A percentile compares a stretch with the other conserved stretches of the same genome.
Conservation (phyloP, 1,140 invertebrate genomes). For the Pseudoatta argentina region DNA sequence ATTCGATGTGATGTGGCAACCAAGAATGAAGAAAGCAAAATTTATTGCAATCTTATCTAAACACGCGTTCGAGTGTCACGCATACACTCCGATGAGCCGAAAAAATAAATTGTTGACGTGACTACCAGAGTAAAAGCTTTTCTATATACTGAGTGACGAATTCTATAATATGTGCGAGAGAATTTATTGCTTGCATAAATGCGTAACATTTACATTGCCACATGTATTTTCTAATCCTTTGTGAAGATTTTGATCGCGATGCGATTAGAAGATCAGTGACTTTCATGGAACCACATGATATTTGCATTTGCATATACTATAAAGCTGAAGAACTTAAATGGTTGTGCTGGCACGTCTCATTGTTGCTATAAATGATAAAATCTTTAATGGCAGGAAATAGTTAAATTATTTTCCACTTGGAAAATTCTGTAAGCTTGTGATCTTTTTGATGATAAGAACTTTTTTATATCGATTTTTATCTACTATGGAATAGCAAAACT, state of each 20-base stretch:
- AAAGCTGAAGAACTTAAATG: conserved; percentile 49
- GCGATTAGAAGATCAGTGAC: background rate
- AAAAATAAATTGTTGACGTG: conserved; percentile 32
- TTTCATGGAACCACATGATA: conserved; percentile 40
- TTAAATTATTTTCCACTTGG: conserved; percentile 10
- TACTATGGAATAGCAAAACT: background rate
- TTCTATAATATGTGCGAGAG: background rate
- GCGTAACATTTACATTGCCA: background rate
- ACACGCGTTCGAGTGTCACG: conserved; percentile 25
- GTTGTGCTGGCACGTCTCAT: conserved; percentile 14
- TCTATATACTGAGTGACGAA: background rate
- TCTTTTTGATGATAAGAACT: background rate
- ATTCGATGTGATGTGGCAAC: background rate
- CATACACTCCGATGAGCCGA: conserved; percentile 10
- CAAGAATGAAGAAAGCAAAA: conserved; percentile 39
- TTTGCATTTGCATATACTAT: conserved; percentile 45
- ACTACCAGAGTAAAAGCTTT: conserved; percentile 25
- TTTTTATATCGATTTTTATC: background rate
- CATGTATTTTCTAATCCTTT: background rate
- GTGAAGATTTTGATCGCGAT: conserved; percentile 10
- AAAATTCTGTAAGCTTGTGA: background rate
- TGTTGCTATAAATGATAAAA: background rate
- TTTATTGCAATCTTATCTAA: conserved; percentile 48
- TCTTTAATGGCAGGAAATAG: background rate
- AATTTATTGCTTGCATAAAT: conserved; percentile 32